Percentiles rank a stretch among this genome's conserved stretches.
These are phyloP conservation scores for Andrena flavipes DNA, from an alignment of 2,888 invertebrate species.

Conservation along the genomic window DNA sequence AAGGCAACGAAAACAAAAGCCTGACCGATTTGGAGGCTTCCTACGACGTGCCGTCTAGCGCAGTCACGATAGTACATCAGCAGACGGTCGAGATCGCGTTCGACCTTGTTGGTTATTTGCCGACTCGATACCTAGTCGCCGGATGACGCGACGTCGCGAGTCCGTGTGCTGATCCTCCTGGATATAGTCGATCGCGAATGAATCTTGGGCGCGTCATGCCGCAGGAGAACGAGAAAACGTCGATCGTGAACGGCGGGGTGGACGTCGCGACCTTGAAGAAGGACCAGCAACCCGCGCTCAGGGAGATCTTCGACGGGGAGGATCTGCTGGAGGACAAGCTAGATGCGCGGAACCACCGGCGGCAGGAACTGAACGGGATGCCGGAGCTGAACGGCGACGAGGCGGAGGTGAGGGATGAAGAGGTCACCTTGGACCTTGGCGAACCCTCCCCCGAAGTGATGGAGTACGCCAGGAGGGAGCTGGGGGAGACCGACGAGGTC, in stretches of 20 bases:
- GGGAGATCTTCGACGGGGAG: not conserved
- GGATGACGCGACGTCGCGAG: constrained; percentile 5
- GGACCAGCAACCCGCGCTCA: not conserved
- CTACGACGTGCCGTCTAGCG: not conserved
- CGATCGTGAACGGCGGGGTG: constrained; percentile 31
- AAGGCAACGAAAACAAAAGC: constrained; percentile 12
- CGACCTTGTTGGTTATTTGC: constrained; percentile 29
- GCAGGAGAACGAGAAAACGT: constrained; percentile 50
- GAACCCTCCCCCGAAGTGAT: constrained; percentile 89
- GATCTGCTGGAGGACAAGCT: constrained; percentile 7
- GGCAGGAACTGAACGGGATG: constrained; percentile 55
- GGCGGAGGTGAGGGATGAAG: constrained; percentile 85
- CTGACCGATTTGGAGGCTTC: constrained; percentile 19
- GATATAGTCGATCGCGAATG: constrained; percentile 40
- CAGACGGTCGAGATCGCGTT: constrained; percentile 4
- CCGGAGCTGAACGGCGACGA: constrained; percentile 55
- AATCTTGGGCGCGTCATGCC: constrained; percentile 51
- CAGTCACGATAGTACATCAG: not conserved
- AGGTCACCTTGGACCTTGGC: constrained; percentile 88
- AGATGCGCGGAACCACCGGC: not conserved
- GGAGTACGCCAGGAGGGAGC: constrained; percentile 88
- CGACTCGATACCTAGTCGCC: constrained; percentile 4
- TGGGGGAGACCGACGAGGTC: constrained; percentile 90
- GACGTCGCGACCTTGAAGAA: constrained; percentile 1
- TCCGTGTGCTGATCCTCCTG: not conserved